Conservation (phyloP, 2,797 vertebrate genomes). For the Merluccius polli region DNA sequence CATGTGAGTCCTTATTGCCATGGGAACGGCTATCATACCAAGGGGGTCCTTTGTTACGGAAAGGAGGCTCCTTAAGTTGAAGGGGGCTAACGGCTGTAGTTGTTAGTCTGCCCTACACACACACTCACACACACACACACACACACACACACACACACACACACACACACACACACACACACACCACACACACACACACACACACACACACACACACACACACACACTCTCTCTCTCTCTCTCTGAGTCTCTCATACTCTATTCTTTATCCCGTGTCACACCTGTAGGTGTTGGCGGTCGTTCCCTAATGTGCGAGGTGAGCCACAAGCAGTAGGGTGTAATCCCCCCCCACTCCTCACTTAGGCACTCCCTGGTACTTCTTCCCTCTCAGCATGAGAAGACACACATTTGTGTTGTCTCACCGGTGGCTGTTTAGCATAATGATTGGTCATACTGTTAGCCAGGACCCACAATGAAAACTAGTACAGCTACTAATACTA, state of each 20-base stretch:
- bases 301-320: slow-evolving; percentile 55
- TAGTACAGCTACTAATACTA: too few relatives aligned
- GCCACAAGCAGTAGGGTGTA: slow-evolving; percentile 29
- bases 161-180: too few relatives aligned
- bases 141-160: too few relatives aligned
- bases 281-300: slow-evolving; percentile 33
- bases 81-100: neutral
- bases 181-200: too few relatives aligned
- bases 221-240: too few relatives aligned
- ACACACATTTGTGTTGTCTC: slow-evolving; percentile 33
- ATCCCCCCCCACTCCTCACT: slow-evolving; percentile 11
- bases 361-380: slow-evolving; percentile 27
- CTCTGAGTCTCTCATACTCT: neutral
- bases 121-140: too few relatives aligned
- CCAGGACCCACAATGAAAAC: slow-evolving; percentile 1
- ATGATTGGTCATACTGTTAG: neutral
- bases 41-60: slow-evolving; percentile 46
- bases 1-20: neutral
- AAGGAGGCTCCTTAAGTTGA: slow-evolving; percentile 8
- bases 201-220: too few relatives aligned
- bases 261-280: slow-evolving; percentile 41
- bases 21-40: slow-evolving; percentile 10
- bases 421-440: neutral
- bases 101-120: neutral
- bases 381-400: slow-evolving; percentile 54